Base-by-base conservation (phyloP, 2,888 invertebrate genomes). In the Parnassius mnemosyne region DNA sequence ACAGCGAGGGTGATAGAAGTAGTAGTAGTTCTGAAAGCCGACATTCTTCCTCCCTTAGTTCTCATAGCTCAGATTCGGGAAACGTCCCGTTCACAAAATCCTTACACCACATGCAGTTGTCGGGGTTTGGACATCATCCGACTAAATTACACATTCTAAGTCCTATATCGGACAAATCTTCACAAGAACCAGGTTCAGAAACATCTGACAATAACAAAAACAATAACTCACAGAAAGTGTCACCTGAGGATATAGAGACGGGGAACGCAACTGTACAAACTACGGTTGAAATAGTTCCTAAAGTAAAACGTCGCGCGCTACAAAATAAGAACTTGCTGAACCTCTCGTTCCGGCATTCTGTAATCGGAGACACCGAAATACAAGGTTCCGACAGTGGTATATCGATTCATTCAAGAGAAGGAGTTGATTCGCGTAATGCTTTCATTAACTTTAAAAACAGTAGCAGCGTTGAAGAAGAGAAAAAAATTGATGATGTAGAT, bases 381-480 rank as follows among this genome's bases (percentile, higher is more conserved):
- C 95, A 96, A 72, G 96, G 97, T 51, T 96, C 96, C 0, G 97
- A 97, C 75, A 96, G 96, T 81, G 97, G 97, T 44, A 97, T 97
- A 76, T 97, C 97, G 9, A 94, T 97, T 71, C 96, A 96, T 77
- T 96, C 96, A 1, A 92, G 96, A 34, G 96, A 96, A 73, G 96
- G 95, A 20, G 94, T 94, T n/a, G 95, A 95, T 78, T 94, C 93
- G 9, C 82, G 94, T 67, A 93, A 92, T 78, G 89, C 94, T 71
- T 83, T 94, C 84, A 88, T 93, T 66, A 93, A 93, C 65, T 93
- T 94, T 71, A 93, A 94, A 67, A 92, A 92, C 66, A 87, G 93
- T 66, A 87, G 93, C 66, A 93, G 93, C 64, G 92, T 92, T 57
- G 90, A 89, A 69, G 87, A 88, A 60, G 88, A 87, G 69, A 84